Conservation (phyloP, 2,113 vertebrate genomes). For the Ictidomys tridecemlineatus region DNA sequence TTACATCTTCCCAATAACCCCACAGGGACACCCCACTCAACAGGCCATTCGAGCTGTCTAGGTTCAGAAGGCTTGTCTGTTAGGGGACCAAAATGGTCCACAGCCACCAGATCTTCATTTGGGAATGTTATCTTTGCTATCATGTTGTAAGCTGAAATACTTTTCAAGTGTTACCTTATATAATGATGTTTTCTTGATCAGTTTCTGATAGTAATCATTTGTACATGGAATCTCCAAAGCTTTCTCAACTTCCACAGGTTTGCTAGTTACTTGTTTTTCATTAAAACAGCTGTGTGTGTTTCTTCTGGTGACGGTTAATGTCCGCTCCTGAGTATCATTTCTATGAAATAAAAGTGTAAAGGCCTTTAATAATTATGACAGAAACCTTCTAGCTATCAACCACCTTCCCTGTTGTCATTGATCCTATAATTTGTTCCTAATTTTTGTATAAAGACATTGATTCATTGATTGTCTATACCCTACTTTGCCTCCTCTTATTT, state of each 20-base stretch:
- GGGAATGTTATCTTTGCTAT: not conserved
- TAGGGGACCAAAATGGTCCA: not conserved
- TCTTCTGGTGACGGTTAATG: conserved; percentile 83
- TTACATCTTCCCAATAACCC: not conserved
- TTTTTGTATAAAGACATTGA: not conserved
- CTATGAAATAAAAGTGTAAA: conserved; percentile 78
- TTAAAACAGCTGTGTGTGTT: conserved; percentile 85
- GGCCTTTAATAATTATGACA: not conserved
- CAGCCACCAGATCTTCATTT: not conserved
- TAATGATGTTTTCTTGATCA: conserved; percentile 66
- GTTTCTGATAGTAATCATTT: conserved; percentile 60
- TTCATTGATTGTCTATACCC: not conserved
- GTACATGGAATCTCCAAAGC: conserved; percentile 73
- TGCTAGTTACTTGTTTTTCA: conserved; percentile 78
- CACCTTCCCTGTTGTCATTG: not conserved
- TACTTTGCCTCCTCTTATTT: not conserved
- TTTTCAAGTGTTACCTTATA: conserved; percentile 86
- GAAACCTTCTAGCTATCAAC: not conserved
- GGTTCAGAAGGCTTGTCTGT: accelerated
- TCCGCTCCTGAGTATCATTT: conserved; percentile 73
- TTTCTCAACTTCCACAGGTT: conserved; percentile 73
- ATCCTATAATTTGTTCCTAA: not conserved
- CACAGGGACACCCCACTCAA: accelerated
- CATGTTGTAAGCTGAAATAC: not conserved
- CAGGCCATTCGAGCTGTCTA: not conserved